Conservation (phyloP, 2,113 vertebrate species). For the Asarcornis scutulata region DNA sequence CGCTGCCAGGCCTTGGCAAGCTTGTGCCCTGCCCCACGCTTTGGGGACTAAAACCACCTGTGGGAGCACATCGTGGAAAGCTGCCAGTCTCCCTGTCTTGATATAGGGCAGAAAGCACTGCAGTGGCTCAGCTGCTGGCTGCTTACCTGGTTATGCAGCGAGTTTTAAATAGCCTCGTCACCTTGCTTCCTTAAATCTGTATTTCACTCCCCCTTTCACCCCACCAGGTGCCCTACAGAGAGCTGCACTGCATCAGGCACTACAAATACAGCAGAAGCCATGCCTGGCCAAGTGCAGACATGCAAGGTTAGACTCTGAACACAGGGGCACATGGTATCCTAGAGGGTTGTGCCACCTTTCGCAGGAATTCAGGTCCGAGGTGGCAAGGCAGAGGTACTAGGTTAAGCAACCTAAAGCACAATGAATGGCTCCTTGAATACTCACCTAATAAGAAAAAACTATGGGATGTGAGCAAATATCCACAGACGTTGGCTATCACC, state of each 20-base stretch:
- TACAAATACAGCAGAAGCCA: background rate
- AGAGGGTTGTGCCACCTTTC: background rate
- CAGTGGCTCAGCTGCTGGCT: background rate
- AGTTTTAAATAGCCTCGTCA: background rate
- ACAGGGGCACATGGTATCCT: accelerated
- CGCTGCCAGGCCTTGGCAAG: background rate
- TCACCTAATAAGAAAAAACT: background rate
- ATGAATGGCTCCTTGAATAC: background rate
- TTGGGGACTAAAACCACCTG: background rate
- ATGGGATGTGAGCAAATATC: background rate
- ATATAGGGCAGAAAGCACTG: background rate
- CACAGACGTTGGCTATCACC: background rate
- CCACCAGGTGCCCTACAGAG: background rate
- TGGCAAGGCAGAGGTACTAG: background rate
- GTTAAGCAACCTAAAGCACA: background rate
- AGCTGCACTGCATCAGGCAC: accelerated
- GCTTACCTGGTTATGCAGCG: background rate
- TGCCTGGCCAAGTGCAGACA: background rate
- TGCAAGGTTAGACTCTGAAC: no score
- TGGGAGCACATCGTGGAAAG: background rate
- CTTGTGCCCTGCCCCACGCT: accelerated
- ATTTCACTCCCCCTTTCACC: background rate
- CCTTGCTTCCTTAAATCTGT: background rate
- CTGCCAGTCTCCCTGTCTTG: background rate
- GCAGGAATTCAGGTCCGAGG: background rate